Conservation (phyloP, 2,888 invertebrate species). For the Caenorhabditis parvicauda region DNA sequence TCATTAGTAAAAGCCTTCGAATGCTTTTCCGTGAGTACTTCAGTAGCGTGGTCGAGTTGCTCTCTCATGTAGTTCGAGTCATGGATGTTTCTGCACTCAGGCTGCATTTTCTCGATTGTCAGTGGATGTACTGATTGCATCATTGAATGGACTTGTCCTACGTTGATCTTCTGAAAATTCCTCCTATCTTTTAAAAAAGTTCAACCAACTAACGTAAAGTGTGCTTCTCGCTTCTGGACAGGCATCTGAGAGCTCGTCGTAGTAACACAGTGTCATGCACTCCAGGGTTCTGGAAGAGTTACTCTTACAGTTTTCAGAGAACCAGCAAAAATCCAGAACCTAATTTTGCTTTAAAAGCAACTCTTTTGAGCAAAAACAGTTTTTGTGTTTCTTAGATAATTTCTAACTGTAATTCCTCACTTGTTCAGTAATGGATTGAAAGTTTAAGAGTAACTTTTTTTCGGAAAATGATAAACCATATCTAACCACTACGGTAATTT, state of each 20-base stretch:
- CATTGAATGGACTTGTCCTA: constrained; percentile 40
- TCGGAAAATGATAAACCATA: neutral
- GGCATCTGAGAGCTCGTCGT: constrained; percentile 46
- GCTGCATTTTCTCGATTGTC: constrained; percentile 33
- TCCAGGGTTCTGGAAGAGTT: constrained; percentile 42
- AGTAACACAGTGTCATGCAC: constrained; percentile 58
- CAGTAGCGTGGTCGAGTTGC: no score
- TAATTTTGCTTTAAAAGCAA: neutral
- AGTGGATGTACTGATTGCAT: constrained; percentile 32
- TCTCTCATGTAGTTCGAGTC: constrained; percentile 35
- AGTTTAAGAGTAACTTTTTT: neutral
- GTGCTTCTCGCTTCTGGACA: constrained; percentile 51
- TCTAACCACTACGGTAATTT: neutral
- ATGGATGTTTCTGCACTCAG: constrained; percentile 36
- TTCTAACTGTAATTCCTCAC: no score
- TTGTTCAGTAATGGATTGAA: no score
- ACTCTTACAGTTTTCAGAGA: neutral
- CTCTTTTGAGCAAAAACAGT: neutral
- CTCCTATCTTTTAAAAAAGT: no score
- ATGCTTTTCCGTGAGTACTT: no score
- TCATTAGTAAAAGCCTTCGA: no score
- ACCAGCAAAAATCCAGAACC: neutral
- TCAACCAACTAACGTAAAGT: constrained; percentile 49
- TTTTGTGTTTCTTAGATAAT: no score
- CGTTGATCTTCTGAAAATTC: constrained; percentile 33